phyloP scores from a whole-genome alignment of 2,113 vertebrate genomes.

The Poeciliopsis retropinna region DNA sequence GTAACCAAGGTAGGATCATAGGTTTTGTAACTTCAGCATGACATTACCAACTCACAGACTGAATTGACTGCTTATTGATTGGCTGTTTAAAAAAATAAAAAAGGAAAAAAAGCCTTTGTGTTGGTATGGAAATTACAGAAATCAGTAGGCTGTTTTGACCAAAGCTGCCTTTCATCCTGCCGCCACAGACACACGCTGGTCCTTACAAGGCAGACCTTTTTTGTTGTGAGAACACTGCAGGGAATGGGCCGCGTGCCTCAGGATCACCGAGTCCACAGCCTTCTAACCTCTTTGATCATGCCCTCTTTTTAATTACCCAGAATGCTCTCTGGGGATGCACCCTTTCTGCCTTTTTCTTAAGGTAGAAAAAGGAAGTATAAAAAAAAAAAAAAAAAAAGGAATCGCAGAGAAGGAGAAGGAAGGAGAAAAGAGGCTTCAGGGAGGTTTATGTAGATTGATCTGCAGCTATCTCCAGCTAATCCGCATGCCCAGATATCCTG shows the following conservation, averaged over 20 bases:
- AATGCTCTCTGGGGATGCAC: slow-evolving; percentile 55
- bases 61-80: slow-evolving; percentile 42
- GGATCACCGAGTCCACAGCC: slow-evolving; percentile 58
- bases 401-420: slow-evolving; percentile 39
- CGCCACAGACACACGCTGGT: slow-evolving; percentile 42
- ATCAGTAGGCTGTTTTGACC: slow-evolving; percentile 35
- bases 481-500: slow-evolving; percentile 60
- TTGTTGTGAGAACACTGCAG: slow-evolving; percentile 53
- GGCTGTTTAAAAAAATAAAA: slow-evolving; percentile 16
- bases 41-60: slow-evolving; percentile 61
- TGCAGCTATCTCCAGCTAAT: slow-evolving; percentile 73
- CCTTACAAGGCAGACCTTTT: slow-evolving; percentile 42
- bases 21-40: slow-evolving; percentile 74
- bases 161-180: slow-evolving; percentile 47
- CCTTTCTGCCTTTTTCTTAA: slow-evolving; percentile 51
- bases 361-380: slow-evolving; percentile 6
- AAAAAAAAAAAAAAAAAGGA: slow-evolving; percentile 10
- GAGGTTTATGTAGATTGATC: slow-evolving; percentile 75
- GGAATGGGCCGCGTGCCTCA: slow-evolving; percentile 52
- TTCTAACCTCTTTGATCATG: slow-evolving; percentile 60
- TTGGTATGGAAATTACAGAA: slow-evolving; percentile 22
- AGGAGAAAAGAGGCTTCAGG: slow-evolving; percentile 49
- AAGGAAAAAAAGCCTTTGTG: slow-evolving; percentile 12
- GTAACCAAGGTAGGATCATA: slow-evolving; percentile 95
- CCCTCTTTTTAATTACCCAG: slow-evolving; percentile 71